Conservation (phyloP, 1,140 invertebrate genomes). For the Carcinoscorpius rotundicauda region DNA sequence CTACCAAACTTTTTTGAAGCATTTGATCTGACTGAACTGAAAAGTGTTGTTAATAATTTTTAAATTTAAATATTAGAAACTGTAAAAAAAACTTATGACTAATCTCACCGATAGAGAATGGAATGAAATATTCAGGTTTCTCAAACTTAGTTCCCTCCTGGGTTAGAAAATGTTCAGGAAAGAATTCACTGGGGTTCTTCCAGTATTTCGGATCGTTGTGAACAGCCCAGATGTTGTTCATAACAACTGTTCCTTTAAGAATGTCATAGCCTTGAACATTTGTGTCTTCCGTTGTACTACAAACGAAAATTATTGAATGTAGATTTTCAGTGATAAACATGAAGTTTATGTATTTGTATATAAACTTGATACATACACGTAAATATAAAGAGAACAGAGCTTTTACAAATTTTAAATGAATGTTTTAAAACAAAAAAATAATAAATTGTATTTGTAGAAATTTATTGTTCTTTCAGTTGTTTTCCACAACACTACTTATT, state of each 20-base stretch:
- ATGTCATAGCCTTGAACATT: slow-evolving; percentile 24
- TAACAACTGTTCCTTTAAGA: slow-evolving; percentile 35
- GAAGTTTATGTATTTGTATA: too few relatives aligned
- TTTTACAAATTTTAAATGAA: too few relatives aligned
- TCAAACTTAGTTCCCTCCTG: slow-evolving; percentile 21
- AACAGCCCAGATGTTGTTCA: slow-evolving; percentile 51
- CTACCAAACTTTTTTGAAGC: too few relatives aligned
- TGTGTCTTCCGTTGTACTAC: slow-evolving; percentile 6
- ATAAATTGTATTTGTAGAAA: too few relatives aligned
- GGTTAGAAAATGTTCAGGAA: slow-evolving; percentile 48
- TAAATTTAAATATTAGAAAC: background rate
- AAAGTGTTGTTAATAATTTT: background rate
- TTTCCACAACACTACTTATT: too few relatives aligned
- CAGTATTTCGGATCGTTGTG: slow-evolving; percentile 53
- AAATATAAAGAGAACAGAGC: too few relatives aligned
- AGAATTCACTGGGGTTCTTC: slow-evolving; percentile 53
- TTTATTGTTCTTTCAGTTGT: too few relatives aligned
- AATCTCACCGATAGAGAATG: slow-evolving; percentile 27
- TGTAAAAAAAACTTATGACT: background rate
- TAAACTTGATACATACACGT: too few relatives aligned
- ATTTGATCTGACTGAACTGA: background rate
- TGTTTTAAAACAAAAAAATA: too few relatives aligned
- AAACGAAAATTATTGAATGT: background rate
- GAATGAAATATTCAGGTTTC: slow-evolving; percentile 24
- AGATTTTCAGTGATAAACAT: too few relatives aligned